These are phyloP conservation scores for Danio tinwini DNA, from an alignment of 2,797 vertebrate genomes.

Conservation along the genomic window DNA sequence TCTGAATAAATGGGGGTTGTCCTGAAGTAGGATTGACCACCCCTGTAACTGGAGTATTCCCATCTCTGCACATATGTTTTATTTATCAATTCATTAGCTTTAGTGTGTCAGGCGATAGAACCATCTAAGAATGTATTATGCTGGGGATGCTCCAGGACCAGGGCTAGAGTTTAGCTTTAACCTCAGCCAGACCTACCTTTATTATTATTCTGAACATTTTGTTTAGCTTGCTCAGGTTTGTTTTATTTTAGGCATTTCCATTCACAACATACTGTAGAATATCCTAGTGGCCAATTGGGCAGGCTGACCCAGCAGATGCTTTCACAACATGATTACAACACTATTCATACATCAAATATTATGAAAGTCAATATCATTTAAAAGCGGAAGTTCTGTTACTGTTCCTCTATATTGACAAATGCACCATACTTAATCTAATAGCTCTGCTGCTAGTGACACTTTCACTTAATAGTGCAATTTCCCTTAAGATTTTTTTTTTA, in stretches of 20 bases:
- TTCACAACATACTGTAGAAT: not conserved
- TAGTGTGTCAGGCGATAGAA: too few species aligned
- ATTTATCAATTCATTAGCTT: too few species aligned
- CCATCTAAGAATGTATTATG: too few species aligned
- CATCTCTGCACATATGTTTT: too few species aligned
- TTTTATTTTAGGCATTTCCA: not conserved
- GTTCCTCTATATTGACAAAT: not conserved
- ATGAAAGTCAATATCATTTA: not conserved
- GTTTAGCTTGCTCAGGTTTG: not conserved
- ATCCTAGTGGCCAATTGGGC: not conserved
- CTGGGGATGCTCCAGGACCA: too few species aligned
- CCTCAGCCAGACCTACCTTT: too few species aligned
- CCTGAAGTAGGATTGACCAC: too few species aligned
- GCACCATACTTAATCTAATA: conserved; percentile 6
- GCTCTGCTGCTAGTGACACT: conserved; percentile 7
- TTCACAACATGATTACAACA: too few species aligned
- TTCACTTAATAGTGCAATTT: not conserved
- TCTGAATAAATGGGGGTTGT: too few species aligned
- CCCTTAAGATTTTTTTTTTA: not conserved
- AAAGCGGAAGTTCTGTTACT: not conserved
- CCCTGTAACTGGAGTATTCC: too few species aligned
- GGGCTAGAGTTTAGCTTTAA: too few species aligned
- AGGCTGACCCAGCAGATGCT: not conserved
- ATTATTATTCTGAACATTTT: not conserved
- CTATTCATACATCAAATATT: not conserved